Conservation (phyloP, 2,113 vertebrate genomes). For the Forbesichthys papilliferus region DNA sequence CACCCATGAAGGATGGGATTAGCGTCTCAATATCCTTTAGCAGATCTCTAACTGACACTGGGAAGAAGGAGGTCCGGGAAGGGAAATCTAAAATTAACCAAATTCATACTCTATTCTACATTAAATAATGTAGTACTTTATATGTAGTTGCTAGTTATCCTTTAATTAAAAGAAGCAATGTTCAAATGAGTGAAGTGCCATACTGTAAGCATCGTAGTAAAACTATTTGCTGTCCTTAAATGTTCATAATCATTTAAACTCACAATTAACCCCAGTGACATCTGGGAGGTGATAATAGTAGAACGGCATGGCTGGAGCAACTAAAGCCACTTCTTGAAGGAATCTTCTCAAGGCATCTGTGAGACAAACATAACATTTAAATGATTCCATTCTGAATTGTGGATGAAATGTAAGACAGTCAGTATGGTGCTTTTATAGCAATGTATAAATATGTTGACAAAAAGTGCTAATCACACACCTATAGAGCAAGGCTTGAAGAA, state of each 20-base stretch:
- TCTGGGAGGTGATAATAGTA: slow-evolving; percentile 94
- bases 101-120: too few relatives aligned
- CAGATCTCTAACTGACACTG: slow-evolving; percentile 84
- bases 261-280: slow-evolving; percentile 86
- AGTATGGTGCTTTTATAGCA: too few relatives aligned
- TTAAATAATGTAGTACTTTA: too few relatives aligned
- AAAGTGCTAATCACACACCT: slow-evolving; percentile 69
- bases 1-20: slow-evolving; percentile 88
- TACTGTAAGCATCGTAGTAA: too few relatives aligned
- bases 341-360: slow-evolving; percentile 81
- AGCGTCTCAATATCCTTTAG: slow-evolving; percentile 80
- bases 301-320: slow-evolving; percentile 84
- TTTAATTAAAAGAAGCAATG: too few relatives aligned
- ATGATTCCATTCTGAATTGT: not conserved
- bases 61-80: slow-evolving; percentile 9
- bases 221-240: too few relatives aligned
- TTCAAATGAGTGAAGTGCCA: too few relatives aligned
- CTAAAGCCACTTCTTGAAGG: slow-evolving; percentile 81
- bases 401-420: not conserved
- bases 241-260: slow-evolving; percentile 55
- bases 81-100: not conserved
- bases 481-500: slow-evolving; percentile 85
- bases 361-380: not conserved
- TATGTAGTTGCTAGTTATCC: too few relatives aligned
- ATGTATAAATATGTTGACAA: not conserved